Evolutionary conservation across 1,140 invertebrate genomes (phyloP).

Genomic region (Nephila pilipes): DNA sequence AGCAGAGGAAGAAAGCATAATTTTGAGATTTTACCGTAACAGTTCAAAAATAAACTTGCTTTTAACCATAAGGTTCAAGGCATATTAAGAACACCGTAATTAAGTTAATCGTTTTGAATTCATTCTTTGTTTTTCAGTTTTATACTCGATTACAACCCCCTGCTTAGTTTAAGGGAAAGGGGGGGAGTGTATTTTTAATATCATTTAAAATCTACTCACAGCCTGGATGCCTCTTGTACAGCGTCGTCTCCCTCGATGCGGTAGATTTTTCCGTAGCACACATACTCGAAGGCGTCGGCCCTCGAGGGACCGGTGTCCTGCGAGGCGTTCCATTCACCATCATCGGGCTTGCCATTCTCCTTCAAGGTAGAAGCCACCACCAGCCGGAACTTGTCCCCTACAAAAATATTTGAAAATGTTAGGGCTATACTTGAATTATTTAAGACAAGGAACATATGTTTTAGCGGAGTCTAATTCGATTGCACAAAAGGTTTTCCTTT

Average conservation of each 20-base stretch:
- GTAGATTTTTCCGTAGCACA: conserved; percentile 99
- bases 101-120: no score
- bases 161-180: no score
- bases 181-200: no score
- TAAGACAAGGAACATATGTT: no score
- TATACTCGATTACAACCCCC: no score
- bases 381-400: conserved; percentile 94
- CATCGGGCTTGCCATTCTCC: conserved; percentile 98
- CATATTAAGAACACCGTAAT: no score
- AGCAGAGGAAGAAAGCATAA: no score
- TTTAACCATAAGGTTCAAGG: no score
- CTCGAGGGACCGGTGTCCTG: conserved; percentile 88
- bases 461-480: neutral
- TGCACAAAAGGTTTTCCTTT: neutral
- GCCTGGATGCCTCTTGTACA: conserved; percentile 90
- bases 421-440: neutral
- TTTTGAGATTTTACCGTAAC: no score
- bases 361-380: conserved; percentile 96
- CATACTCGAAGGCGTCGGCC: conserved; percentile 99
- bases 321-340: conserved; percentile 93
- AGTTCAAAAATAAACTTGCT: no score
- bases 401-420: conserved; percentile 54
- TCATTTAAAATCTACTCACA: conserved; percentile 85
- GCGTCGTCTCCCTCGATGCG: conserved; percentile 98
- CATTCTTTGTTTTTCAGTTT: no score